Evolutionary conservation across 2,113 vertebrate species (phyloP), one percentile per base, ranked within the genome.

Genomic region (Emberiza fucata): DNA sequence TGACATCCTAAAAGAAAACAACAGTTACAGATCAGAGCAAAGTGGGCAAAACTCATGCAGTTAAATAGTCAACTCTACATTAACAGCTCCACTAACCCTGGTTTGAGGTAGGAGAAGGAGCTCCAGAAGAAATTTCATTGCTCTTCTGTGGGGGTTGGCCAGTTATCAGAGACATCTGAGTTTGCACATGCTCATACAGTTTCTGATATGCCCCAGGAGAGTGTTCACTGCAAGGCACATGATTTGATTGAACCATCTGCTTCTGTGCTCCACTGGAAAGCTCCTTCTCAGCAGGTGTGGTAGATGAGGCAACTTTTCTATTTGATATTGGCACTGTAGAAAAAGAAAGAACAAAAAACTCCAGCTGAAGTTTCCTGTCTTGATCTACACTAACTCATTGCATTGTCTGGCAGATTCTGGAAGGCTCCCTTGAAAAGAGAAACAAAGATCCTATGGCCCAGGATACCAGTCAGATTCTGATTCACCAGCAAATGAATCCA

Each of bases 91-190:
- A 97, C 98, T 96, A 76, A 98, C 98, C 96, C 12, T 95, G 90
- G 57, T 85, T 70, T 92, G 94, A 96, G 59, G 85, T 20, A 86
- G 86, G 56, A 66, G 90, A 87, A 84, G 44, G 75, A 86, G 81
- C 76, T 75, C 61, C 12, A 89, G 92, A 1, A 73, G 89, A 59
- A 81, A 81, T 95, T 85, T 90, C 72, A 13, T 64, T 90, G 33
- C 19, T 81, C 48, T 77, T 95, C 71, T 92, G 93, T 73, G 91
- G 56, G 76, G 91, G 37, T 14, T 95, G 96, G 61, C 70, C 81
- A 80, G 92, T 96, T 63, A 98, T 61, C 72, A 97, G 77, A 90
- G 97, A 97, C 98, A 98, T 98, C 48, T 98, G 98, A 57, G 97
- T 98, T 53, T 98, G 97, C 39, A 98, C 95, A 25, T 97, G 96